Conservation (phyloP, 2,888 invertebrate species). For the Eupithecia subfuscata region DNA sequence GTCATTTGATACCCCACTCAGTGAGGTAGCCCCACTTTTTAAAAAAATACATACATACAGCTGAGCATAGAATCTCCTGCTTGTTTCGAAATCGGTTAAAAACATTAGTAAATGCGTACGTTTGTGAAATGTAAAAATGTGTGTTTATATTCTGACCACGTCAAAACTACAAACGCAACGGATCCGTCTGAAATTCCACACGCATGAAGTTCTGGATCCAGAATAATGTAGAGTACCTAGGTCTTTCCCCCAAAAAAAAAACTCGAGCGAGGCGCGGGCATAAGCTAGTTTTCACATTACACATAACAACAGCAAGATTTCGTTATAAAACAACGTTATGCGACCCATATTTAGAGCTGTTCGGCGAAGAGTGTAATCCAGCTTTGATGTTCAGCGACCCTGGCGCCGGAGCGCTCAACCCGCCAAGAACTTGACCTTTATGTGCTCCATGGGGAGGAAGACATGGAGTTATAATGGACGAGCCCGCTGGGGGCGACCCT, state of each 20-base stretch:
- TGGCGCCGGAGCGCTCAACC: constrained; percentile 60
- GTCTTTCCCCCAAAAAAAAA: not conserved
- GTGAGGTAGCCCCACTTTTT: no score
- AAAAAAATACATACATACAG: no score
- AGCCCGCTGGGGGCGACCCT: constrained; percentile 18
- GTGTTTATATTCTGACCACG: not conserved
- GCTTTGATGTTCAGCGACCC: constrained; percentile 81
- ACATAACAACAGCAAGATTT: constrained; percentile 7
- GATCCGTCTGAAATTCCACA: not conserved
- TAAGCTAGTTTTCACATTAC: not conserved
- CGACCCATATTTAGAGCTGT: constrained; percentile 56
- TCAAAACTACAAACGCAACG: not conserved
- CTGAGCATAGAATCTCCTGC: no score
- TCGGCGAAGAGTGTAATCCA: constrained; percentile 72
- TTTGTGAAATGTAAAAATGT: no score
- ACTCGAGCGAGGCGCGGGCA: not conserved
- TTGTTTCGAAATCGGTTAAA: no score
- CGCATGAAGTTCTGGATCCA: constrained; percentile 1
- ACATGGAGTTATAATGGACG: constrained; percentile 29
- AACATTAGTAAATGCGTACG: no score
- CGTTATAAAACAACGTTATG: not conserved
- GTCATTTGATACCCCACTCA: no score
- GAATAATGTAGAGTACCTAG: not conserved
- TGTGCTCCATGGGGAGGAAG: constrained; percentile 36
- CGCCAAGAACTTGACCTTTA: constrained; percentile 75